Conservation (phyloP, 2,888 invertebrate species). For the Idaea biselata region DNA sequence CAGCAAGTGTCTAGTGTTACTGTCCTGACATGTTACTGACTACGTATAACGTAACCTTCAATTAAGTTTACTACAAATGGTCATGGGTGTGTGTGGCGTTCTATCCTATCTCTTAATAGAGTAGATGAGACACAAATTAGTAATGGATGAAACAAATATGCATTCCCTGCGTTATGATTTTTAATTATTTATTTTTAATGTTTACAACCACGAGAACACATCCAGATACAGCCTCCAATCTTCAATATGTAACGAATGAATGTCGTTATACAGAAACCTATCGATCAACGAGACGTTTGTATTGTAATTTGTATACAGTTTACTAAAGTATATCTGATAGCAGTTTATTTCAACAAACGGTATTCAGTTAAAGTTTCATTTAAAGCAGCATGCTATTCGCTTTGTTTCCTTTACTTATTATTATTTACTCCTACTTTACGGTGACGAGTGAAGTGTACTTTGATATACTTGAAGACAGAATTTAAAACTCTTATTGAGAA, state of each 20-base stretch:
- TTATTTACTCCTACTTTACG: conserved; percentile 59
- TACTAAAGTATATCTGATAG: neutral
- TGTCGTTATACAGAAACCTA: neutral
- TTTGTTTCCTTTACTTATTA: conserved; percentile 51
- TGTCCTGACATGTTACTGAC: too few species aligned
- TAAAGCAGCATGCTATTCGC: conserved; percentile 68
- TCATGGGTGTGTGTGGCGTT: conserved; percentile 42
- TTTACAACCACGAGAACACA: conserved; percentile 9
- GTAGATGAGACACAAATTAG: conserved; percentile 65
- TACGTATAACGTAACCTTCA: conserved; percentile 6
- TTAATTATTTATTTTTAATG: conserved; percentile 24
- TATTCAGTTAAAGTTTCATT: conserved; percentile 34
- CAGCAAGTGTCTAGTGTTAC: too few species aligned
- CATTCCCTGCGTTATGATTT: conserved; percentile 54
- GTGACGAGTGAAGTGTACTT: conserved; percentile 50
- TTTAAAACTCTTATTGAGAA: neutral
- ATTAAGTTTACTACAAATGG: conserved; percentile 22
- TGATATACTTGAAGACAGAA: conserved; percentile 8
- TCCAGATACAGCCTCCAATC: neutral
- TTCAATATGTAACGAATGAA: conserved; percentile 7
- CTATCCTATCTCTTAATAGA: conserved; percentile 46
- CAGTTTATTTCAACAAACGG: neutral
- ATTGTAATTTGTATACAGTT: conserved; percentile 6
- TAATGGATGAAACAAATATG: conserved; percentile 55
- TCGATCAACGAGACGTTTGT: neutral